These are phyloP conservation scores for Tetraneura akinire DNA, from an alignment of 1,140 invertebrate genomes.

Conservation along the genomic window DNA sequence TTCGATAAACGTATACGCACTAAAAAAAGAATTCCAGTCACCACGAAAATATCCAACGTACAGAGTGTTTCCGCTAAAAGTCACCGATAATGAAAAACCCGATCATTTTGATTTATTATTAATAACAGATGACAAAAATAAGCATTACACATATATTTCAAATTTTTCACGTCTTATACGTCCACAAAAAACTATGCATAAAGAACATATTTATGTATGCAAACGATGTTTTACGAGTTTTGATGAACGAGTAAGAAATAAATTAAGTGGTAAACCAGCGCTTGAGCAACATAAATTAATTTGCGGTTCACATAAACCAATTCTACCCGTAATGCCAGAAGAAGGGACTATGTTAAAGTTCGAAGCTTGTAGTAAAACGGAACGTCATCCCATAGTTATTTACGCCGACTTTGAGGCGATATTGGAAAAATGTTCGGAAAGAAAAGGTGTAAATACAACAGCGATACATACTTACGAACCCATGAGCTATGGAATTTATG, in stretches of 20 bases:
- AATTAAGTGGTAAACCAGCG: not conserved
- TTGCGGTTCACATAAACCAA: not conserved
- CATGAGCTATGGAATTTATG: not conserved
- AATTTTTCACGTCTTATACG: not conserved
- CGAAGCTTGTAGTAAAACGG: not conserved
- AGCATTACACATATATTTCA: not conserved
- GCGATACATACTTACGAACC: not conserved
- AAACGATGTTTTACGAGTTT: conserved; percentile 6
- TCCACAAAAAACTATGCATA: not conserved
- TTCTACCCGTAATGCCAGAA: not conserved
- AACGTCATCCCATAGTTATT: not conserved
- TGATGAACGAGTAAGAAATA: not conserved
- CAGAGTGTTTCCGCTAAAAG: not conserved
- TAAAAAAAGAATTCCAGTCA: too few species aligned
- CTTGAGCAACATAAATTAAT: not conserved
- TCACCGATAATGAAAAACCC: not conserved
- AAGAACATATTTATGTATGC: not conserved
- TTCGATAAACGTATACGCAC: too few species aligned
- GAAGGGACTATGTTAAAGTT: not conserved
- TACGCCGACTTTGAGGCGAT: conserved; percentile 25
- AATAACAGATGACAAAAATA: not conserved
- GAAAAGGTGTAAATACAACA: not conserved
- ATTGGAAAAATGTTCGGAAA: not conserved
- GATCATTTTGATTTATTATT: not conserved
- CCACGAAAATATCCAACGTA: too few species aligned